phyloP scores from a whole-genome alignment of 2,113 vertebrate species.

The Puffinus mauretanicus region DNA sequence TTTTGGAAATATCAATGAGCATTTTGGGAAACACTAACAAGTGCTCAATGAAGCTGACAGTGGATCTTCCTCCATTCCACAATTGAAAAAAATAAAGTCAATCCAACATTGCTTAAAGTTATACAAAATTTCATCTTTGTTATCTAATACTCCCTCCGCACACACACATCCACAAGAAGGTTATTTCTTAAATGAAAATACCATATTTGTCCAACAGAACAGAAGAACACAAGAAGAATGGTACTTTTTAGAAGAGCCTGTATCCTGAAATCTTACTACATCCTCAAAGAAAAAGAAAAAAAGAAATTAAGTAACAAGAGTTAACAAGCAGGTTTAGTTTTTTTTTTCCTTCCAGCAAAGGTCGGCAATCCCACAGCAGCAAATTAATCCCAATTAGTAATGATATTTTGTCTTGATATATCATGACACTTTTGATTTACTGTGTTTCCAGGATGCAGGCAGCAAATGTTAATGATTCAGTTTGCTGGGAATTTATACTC shows the following conservation, averaged over 20 bases:
- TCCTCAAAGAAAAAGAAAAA: slow-evolving; percentile 9
- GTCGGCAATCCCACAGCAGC: slow-evolving; percentile 75
- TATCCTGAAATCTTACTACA: neutral
- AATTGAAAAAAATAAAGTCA: neutral
- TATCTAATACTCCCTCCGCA: neutral
- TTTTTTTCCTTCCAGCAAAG: slow-evolving; percentile 73
- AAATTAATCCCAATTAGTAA: slow-evolving; percentile 87
- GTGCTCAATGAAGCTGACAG: neutral
- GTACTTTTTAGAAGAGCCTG: neutral
- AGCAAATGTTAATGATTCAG: slow-evolving; percentile 83
- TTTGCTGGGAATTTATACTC: slow-evolving; percentile 81
- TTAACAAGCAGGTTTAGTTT: slow-evolving; percentile 60
- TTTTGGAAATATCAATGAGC: neutral
- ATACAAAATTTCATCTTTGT: neutral
- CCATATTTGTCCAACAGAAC: neutral
- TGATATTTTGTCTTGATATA: slow-evolving; percentile 82
- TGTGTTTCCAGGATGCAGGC: slow-evolving; percentile 76
- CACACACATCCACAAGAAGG: neutral
- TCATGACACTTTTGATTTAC: slow-evolving; percentile 82
- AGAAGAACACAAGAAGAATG: neutral
- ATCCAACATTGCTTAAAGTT: neutral
- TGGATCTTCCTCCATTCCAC: neutral
- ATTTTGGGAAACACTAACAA: neutral
- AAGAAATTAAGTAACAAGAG: slow-evolving; percentile 67
- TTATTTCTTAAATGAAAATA: neutral